A percentile compares a stretch with the other conserved stretches of the same genome.
Evolutionary conservation across 2,113 vertebrate species (phyloP).

Genomic region (Progne subis): DNA sequence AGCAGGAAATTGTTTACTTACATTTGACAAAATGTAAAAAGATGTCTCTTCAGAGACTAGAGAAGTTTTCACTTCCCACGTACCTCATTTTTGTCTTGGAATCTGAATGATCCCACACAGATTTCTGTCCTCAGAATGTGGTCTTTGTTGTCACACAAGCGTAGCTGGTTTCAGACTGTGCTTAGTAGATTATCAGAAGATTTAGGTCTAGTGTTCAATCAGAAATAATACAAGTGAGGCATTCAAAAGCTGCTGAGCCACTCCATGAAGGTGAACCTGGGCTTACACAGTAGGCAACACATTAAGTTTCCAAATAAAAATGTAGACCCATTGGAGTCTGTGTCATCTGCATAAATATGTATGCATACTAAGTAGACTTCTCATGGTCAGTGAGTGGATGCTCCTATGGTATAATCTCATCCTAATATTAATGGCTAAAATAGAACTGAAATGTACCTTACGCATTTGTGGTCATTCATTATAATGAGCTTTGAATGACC

Average conservation of each 20-base stretch:
- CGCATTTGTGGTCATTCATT: neutral
- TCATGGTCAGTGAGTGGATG: neutral
- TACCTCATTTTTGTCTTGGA: neutral
- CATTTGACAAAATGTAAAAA: neutral
- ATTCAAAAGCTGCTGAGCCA: neutral
- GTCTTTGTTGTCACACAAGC: neutral
- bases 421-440: neutral
- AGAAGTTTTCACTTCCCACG: neutral
- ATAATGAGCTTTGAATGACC: neutral
- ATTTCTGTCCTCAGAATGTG: neutral
- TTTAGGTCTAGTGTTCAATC: neutral
- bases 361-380: neutral
- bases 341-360: neutral
- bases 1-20: neutral
- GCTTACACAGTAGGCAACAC: neutral
- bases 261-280: neutral
- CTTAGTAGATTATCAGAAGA: neutral
- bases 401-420: neutral
- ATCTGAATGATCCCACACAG: neutral
- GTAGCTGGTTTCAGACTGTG: neutral
- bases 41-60: neutral
- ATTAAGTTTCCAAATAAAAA: neutral
- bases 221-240: neutral
- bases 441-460: neutral
- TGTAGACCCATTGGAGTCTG: neutral